These are phyloP conservation scores for Casuarius casuarius DNA, from an alignment of 2,113 vertebrate genomes.

Conservation along the genomic window DNA sequence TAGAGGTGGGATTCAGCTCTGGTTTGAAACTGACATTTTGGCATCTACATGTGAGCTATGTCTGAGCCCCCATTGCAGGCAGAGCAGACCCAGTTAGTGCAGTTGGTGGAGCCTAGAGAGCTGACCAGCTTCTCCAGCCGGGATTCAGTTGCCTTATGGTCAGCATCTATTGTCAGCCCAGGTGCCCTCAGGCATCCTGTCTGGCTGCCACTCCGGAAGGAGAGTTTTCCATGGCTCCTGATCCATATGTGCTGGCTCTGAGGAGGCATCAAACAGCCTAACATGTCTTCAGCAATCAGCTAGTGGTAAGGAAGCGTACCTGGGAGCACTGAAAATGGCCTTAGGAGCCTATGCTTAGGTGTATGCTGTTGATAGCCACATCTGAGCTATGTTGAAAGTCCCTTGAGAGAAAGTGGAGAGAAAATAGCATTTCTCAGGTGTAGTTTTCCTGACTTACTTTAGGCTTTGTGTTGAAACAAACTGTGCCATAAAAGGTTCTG, in stretches of 20 bases:
- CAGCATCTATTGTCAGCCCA: not conserved
- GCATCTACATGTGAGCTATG: not conserved
- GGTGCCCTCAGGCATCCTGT: not conserved
- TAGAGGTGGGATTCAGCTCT: not conserved
- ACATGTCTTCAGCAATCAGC: not conserved
- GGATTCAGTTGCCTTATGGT: not conserved
- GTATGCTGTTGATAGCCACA: not conserved
- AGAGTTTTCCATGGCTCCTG: fast-evolving
- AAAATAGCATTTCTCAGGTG: not conserved
- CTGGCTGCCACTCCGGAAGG: not conserved
- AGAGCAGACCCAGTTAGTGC: not conserved
- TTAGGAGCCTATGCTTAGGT: not conserved
- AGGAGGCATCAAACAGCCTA: not conserved
- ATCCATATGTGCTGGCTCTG: not conserved
- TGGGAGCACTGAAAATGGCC: not conserved
- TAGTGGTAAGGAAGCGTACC: fast-evolving
- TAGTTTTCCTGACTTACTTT: not conserved
- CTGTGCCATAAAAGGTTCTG: not conserved
- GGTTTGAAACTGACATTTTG: not conserved
- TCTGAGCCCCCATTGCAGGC: not conserved
- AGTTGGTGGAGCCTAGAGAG: not conserved
- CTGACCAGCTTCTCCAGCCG: not conserved
- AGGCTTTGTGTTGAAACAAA: not conserved
- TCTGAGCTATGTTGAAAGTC: not conserved
- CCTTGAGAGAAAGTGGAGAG: not conserved